phyloP scores from a whole-genome alignment of 1,140 invertebrate species.

The Prorops nasuta region DNA sequence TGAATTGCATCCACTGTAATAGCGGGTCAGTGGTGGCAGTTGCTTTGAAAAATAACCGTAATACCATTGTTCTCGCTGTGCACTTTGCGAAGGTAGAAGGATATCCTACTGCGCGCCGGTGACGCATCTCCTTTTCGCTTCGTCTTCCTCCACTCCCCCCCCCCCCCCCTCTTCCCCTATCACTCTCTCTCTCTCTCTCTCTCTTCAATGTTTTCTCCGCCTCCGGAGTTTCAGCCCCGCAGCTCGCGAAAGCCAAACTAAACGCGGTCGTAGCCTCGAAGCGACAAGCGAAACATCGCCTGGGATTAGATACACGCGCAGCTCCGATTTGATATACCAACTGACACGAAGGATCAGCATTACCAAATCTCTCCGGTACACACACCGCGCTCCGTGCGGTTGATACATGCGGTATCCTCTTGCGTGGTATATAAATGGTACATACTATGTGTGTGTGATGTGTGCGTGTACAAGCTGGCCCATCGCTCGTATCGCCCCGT shows the following conservation, averaged over 20 bases:
- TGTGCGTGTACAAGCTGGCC: no score
- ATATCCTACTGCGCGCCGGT: no score
- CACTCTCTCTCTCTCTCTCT: conserved; percentile 6
- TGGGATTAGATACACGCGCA: conserved; percentile 24
- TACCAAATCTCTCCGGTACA: conserved; percentile 35
- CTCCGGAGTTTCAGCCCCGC: no score
- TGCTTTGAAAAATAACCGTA: conserved; percentile 47
- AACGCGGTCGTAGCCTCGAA: conserved; percentile 12
- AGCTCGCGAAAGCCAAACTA: conserved; percentile 6
- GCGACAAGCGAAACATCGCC: conserved; percentile 20
- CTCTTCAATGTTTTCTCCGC: no score
- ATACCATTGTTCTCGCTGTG: conserved; percentile 33
- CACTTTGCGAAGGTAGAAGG: conserved; percentile 2
- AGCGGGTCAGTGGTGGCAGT: conserved; percentile 33
- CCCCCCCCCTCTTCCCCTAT: no score
- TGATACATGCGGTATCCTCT: conserved; percentile 22
- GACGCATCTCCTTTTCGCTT: no score
- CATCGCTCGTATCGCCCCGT: no score
- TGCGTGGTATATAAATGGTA: no score
- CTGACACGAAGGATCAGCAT: conserved; percentile 32
- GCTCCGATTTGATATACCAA: conserved; percentile 32
- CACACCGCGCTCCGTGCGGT: conserved; percentile 13
- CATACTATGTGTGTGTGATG: no score
- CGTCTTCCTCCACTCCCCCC: conserved; percentile 1
- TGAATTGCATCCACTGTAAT: conserved; percentile 45